These are phyloP conservation scores for Halocynthia aurantium DNA, from an alignment of 23 tunicate species.

Conservation along the genomic window DNA sequence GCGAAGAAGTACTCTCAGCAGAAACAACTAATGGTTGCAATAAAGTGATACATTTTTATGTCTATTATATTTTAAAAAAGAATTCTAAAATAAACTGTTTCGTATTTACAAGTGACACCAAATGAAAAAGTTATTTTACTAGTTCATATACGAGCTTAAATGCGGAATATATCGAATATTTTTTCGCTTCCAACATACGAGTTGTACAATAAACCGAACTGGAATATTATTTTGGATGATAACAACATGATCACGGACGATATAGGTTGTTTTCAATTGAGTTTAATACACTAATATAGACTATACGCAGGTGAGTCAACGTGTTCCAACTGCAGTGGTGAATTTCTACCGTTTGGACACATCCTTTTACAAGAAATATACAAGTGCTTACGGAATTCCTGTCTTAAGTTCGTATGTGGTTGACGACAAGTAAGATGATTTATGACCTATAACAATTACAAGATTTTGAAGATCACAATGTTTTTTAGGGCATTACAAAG, in stretches of 20 bases:
- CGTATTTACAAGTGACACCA: no score
- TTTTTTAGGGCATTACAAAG: slow-evolving; percentile 43
- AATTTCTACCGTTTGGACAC: slow-evolving; percentile 33
- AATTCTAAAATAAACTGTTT: no score
- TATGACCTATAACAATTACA: background rate
- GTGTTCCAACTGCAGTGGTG: slow-evolving; percentile 25
- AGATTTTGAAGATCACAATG: background rate
- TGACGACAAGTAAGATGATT: slow-evolving; percentile 36
- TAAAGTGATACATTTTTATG: no score
- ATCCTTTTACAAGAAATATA: slow-evolving; percentile 39
- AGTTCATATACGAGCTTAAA: no score
- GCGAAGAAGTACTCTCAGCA: background rate
- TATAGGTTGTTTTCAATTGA: background rate
- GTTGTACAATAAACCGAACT: background rate
- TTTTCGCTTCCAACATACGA: background rate
- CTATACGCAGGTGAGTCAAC: slow-evolving; percentile 17
- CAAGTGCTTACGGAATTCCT: slow-evolving; percentile 63
- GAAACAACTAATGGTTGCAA: no score
- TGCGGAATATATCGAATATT: background rate
- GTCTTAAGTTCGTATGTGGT: slow-evolving; percentile 20
- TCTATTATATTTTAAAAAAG: no score
- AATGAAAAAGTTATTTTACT: no score
- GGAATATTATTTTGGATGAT: no score
- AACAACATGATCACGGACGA: no score
- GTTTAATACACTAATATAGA: background rate